A percentile compares a stretch with the other conserved stretches of the same genome.
phyloP scores from a whole-genome alignment of 2,113 vertebrate species.

The Gambusia affinis region DNA sequence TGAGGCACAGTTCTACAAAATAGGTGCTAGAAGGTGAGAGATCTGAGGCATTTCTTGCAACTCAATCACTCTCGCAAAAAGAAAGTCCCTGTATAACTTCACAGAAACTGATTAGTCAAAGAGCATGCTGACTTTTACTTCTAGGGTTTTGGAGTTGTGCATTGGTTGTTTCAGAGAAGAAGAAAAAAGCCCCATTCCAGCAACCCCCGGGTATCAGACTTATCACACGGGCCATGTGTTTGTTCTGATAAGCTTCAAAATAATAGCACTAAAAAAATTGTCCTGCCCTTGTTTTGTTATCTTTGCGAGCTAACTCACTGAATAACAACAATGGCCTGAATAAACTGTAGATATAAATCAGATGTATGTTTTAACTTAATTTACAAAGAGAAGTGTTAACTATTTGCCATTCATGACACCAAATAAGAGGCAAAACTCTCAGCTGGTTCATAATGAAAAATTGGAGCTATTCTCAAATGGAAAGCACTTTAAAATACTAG shows the following conservation, averaged over 20 bases:
- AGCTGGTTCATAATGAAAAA: conserved; percentile 61
- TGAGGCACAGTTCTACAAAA: conserved; percentile 54
- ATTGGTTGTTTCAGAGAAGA: conserved; percentile 2
- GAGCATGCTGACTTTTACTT: background rate
- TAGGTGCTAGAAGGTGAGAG: background rate
- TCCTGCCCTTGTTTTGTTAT: conserved; percentile 42
- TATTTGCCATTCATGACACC: conserved; percentile 47
- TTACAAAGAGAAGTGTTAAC: conserved; percentile 38
- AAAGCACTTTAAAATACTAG: conserved; percentile 37
- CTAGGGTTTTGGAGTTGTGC: background rate
- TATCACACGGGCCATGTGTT: conserved; percentile 44
- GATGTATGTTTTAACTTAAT: conserved; percentile 46
- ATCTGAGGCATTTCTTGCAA: conserved; percentile 3
- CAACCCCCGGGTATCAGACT: conserved; percentile 28
- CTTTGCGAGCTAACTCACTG: conserved; percentile 32
- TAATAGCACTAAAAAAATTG: conserved; percentile 12
- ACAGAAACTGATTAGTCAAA: background rate
- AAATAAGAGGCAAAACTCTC: conserved; percentile 46
- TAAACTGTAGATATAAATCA: conserved; percentile 26
- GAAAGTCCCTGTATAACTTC: background rate
- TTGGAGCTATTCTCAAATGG: conserved; percentile 24
- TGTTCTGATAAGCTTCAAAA: conserved; percentile 42
- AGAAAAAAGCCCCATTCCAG: background rate
- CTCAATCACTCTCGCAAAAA: too few relatives aligned
- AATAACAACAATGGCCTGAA: conserved; percentile 9